Percentiles rank a stretch among this genome's conserved stretches.
phyloP scores from a whole-genome alignment of 2,797 vertebrate species.

The Onychomys arenicola region DNA sequence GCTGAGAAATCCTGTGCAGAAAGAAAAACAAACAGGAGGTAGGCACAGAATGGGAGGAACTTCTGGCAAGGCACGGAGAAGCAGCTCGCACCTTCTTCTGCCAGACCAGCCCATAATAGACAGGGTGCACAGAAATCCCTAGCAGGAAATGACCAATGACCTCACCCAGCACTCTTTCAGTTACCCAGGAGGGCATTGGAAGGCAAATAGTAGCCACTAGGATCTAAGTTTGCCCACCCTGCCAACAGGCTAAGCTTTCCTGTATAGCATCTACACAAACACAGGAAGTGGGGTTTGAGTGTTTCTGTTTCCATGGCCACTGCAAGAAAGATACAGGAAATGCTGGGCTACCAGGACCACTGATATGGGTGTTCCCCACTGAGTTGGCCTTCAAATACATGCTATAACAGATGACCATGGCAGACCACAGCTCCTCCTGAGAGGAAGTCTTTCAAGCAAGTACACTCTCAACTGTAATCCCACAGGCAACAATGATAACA shows the following conservation, averaged over 20 bases:
- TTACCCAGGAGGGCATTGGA: background rate
- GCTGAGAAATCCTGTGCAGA: conserved; percentile 30
- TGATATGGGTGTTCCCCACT: rapidly evolving
- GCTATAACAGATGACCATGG: background rate
- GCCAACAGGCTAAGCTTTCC: background rate
- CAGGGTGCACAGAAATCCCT: background rate
- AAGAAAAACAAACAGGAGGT: background rate
- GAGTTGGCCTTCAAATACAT: background rate
- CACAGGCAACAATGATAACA: background rate
- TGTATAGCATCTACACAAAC: background rate
- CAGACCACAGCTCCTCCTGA: background rate
- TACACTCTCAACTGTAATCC: background rate
- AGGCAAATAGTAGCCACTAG: background rate
- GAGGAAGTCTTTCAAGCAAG: background rate
- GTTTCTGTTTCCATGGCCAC: background rate
- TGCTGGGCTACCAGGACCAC: background rate
- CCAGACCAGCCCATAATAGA: background rate
- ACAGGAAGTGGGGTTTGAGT: background rate
- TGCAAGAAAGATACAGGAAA: background rate
- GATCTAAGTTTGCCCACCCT: background rate
- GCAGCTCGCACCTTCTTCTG: background rate
- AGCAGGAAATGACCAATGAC: background rate
- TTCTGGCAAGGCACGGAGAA: background rate
- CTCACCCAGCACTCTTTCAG: background rate
- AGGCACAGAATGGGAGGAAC: background rate